Evolutionary conservation across 2,797 vertebrate species (phyloP), one percentile per base, ranked within the genome.

Genomic region (Pipistrellus nathusii): DNA sequence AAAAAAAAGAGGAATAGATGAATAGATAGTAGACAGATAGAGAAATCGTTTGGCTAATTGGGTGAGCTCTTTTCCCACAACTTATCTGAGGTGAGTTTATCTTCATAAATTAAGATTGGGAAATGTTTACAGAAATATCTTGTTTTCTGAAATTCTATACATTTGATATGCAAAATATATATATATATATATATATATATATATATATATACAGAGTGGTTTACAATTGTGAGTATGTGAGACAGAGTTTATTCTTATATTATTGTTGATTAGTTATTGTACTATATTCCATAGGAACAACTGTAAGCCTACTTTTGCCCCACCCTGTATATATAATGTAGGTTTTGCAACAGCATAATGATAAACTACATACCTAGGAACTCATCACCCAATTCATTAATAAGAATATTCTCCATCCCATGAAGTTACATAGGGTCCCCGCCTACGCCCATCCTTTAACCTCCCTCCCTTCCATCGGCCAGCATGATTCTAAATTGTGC

Each of bases 121-220:
- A 94, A 92, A 93, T 88, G 30, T 88, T 94, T 66, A 71, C 21
- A 83, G 23, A 93, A 94, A 69, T 86, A 84, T 27, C 59, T 78
- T 88, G 20, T 75, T 82, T 91, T 87, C 48, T 15, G 7, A 51
- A 93, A 51, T 53, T 32, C 55, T n/a, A 1, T 30, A 94, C 21
- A 88, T 72, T 80, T 75, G 21, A 66, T 20, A 76, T 76, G n/a
- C 9, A 90, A 88, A 95, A 83, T 90, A 88, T 72, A 85, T 46
- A 80, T 23, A 94, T 20, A 44, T 44, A 85, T 46, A 86, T 23
- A 95, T 20, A 44, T 44, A 95, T 90, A 85, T 72, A 85, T 46
- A 86, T 23, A 94, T 20, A 44, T 44, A 38, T 4, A 38, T 38
- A 38, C 35, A 38, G 3, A 38, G 3, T 76, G 18, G 30, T n/a